Evolutionary conservation across 2,888 invertebrate genomes (phyloP).

Genomic region (Eustalomyia histrio): DNA sequence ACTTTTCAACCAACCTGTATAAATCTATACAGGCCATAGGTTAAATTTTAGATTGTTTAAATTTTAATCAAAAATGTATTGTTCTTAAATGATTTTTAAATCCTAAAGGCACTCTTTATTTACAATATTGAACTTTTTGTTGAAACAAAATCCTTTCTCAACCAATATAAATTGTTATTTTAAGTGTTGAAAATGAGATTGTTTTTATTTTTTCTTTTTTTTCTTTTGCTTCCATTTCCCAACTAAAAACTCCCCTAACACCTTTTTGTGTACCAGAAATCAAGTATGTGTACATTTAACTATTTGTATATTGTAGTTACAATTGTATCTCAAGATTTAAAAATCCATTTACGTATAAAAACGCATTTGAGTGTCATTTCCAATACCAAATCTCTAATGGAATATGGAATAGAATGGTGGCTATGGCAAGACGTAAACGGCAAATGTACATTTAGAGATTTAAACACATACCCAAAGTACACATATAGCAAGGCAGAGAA

Average conservation of each 20-base stretch:
- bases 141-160: not conserved
- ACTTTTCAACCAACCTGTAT: too few species aligned
- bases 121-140: too few species aligned
- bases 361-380: slow-evolving; percentile 38
- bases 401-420: slow-evolving; percentile 6
- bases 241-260: not conserved
- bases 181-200: not conserved
- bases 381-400: slow-evolving; percentile 40
- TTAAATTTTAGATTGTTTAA: too few species aligned
- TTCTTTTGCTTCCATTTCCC: not conserved
- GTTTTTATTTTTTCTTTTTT: not conserved
- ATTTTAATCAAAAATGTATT: too few species aligned
- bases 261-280: not conserved
- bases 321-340: not conserved
- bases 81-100: too few species aligned
- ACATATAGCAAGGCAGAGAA: not conserved
- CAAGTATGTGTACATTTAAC: not conserved
- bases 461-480: too few species aligned
- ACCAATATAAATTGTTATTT: slow-evolving; percentile 4
- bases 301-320: not conserved
- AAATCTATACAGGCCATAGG: too few species aligned
- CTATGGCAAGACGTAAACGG: not conserved
- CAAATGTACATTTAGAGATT: not conserved
- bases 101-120: too few species aligned
- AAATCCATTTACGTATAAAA: slow-evolving; percentile 21